Base-by-base conservation (phyloP, 2,113 vertebrate species). In the Strix uralensis region DNA sequence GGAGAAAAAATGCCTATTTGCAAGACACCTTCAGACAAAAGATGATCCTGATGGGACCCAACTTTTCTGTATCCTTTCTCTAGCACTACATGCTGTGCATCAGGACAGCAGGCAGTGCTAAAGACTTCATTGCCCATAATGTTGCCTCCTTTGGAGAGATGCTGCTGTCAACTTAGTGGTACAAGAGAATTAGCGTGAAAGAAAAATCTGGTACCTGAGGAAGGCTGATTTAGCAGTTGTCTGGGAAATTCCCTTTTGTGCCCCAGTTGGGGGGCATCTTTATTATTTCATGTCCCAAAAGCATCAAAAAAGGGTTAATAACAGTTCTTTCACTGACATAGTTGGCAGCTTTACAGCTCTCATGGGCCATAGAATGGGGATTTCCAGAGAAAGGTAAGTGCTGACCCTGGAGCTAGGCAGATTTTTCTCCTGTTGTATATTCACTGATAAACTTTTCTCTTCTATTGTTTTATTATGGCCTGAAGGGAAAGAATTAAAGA, bases 391-490 rank as follows among this genome's bases (percentile, higher is more conserved):
- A 67, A 78, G 5, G 6, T 18, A 17, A 81, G 13, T 36, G 40
- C 58, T 92, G 70, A 22, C 23, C 80, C 34, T 55, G 86, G 63
- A 78, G 15, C 10, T 65, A 23, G 32, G 32, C 70, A 46, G 44
- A 46, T 46, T 67, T 71, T 59, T 92, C 4, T 36, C 36, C 6
- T 1, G 0, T 51, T 2, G 0, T 36, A 6, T 17, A 20, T 30
- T 72, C 5, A 57, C 1, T 36, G 9, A 23, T 36, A 47, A 86
- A 15, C 0, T 62, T 88, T 55, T 81, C 2, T 59, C 20, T 81
- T 20, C 21, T 73, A 5, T 22, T 69, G 18, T 49, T 36, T 77
- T 73, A 18, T 38, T 30, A 34, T 19, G 10, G 2, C 20, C 15
- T 66, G 21, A 25, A 66, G 7, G 3, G 7, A 51, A 19, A 34